phyloP scores from a whole-genome alignment of 30 jellyfish, hydroid and myxozoan genomes.

The Cassiopea xamachana region DNA sequence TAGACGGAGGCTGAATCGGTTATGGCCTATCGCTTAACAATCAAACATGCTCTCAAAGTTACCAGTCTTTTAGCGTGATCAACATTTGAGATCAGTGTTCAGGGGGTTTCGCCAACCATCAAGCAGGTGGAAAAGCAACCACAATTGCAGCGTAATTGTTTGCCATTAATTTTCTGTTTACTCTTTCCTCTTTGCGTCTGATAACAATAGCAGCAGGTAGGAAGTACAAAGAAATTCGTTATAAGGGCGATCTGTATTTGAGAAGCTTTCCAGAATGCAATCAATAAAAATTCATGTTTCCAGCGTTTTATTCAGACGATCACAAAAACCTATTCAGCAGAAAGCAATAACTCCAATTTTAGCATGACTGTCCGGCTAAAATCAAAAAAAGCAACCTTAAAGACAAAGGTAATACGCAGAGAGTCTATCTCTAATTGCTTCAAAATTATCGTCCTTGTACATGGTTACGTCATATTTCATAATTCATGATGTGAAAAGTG shows the following conservation, averaged over 20 bases:
- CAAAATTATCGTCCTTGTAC: too few species aligned
- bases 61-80: constrained; percentile 77
- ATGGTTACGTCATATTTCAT: too few species aligned
- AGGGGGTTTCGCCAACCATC: constrained; percentile 45
- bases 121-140: constrained; percentile 61
- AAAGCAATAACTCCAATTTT: neutral
- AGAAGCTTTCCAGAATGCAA: neutral
- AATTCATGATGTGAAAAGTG: too few species aligned
- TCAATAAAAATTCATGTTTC: neutral
- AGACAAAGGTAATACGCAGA: neutral
- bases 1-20: neutral
- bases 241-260: constrained; percentile 9
- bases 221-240: constrained; percentile 10
- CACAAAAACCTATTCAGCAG: neutral
- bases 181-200: constrained; percentile 61
- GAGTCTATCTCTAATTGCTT: neutral
- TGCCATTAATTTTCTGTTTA: constrained; percentile 63
- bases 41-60: constrained; percentile 60
- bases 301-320: neutral
- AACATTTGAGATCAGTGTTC: constrained; percentile 45
- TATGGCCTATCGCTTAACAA: constrained; percentile 47
- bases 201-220: constrained; percentile 58
- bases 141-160: constrained; percentile 64
- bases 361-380: neutral
- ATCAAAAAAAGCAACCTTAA: neutral